Base-by-base conservation (phyloP, 2,797 vertebrate species). In the Chromobotia macracanthus region DNA sequence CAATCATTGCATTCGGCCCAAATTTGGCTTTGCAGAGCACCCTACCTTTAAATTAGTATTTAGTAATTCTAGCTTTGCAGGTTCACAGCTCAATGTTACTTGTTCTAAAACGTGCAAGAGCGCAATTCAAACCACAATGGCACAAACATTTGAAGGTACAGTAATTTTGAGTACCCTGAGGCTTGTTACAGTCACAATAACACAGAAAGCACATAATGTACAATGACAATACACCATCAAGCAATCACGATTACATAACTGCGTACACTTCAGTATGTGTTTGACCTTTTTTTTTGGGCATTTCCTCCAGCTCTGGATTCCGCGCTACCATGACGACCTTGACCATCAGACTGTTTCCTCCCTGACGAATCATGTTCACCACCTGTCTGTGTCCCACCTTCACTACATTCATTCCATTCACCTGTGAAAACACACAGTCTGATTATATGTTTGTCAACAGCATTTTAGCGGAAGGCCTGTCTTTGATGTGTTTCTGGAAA, bases 271-370 rank as follows among this genome's bases (percentile, higher is more conserved):
- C 56, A n/a, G 16, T 38, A 63, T 18, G 60, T 4, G 7, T 63
- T 7, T 16, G 84, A 94, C 96, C 94, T 95, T 93, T 96, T 90
- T 96, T 97, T 56, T 94, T 93, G 72, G 91, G 90, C 0, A 94
- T 93, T 84, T 98, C 96, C 73, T 96, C 96, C 89, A 96, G 94
- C 80, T 98, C 96, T 0, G 96, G 96, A 87, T 97, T 96, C 70
- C 96, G 90, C 10, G 96, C 95, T 28, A 98, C 96, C 96, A 97
- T 98, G 83, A 98, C 96, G 55, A 98, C 96, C 89, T 98, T 98
- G 70, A 98, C 95, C 94, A 96, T 96, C 55, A 97, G 93, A 58
- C 95, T 96, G 91, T 98, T 97, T 83, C 96, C 95, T 0, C 96
- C 96, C 79, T 98, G 96, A 1, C 96, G 93, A 87, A 98, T 97